A percentile compares a stretch with the other conserved stretches of the same genome.
phyloP scores from a whole-genome alignment of 2,888 invertebrate genomes.

The Sabatieria punctata region DNA sequence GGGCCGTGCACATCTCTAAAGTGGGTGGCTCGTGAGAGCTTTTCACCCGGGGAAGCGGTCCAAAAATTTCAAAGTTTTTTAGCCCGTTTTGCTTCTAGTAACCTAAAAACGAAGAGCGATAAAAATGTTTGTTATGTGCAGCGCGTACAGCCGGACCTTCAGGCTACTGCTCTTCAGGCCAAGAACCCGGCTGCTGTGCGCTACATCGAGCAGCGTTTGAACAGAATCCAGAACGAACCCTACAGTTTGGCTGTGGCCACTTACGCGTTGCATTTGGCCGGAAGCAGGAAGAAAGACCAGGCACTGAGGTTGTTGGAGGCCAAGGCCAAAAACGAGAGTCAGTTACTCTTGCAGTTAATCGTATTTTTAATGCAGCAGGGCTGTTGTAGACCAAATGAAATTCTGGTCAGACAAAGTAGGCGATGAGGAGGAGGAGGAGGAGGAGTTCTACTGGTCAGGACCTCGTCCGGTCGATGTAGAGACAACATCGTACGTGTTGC shows the following conservation, averaged over 20 bases:
- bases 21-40: no score
- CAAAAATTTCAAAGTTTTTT: no score
- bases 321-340: constrained; percentile 10
- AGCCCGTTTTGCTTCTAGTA: no score
- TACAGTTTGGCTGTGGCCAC: constrained; percentile 60
- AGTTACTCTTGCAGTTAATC: no score
- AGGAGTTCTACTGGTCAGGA: constrained; percentile 30
- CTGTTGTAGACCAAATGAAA: constrained; percentile 47
- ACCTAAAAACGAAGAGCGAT: no score
- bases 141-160: no score
- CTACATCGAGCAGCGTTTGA: constrained; percentile 28
- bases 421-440: constrained; percentile 19
- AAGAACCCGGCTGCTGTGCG: constrained; percentile 22
- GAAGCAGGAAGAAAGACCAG: constrained; percentile 26
- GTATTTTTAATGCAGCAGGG: no score
- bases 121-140: no score
- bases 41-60: no score
- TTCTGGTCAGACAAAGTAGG: constrained; percentile 56
- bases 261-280: constrained; percentile 56
- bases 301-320: constrained; percentile 19
- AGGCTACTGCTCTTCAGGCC: constrained; percentile 10
- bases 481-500: constrained; percentile 69
- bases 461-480: constrained; percentile 60
- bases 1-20: no score
- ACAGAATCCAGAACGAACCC: constrained; percentile 33